phyloP scores from a whole-genome alignment of 1,140 invertebrate genomes.

The Mycetomoellerius zeteki region DNA sequence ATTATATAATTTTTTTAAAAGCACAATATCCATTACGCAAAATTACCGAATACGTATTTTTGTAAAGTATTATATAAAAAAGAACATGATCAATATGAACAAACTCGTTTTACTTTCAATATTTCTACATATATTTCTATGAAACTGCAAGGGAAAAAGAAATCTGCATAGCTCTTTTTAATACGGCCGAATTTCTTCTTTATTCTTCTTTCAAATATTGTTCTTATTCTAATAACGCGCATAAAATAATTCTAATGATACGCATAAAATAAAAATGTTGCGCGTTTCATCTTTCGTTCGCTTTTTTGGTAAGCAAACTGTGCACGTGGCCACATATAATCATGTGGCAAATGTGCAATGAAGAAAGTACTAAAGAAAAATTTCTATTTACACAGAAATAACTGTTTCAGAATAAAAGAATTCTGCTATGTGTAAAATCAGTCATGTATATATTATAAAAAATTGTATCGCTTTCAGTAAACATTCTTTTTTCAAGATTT shows the following conservation, averaged over 20 bases:
- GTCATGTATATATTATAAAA: neutral
- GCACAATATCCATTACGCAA: neutral
- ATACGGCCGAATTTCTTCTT: neutral
- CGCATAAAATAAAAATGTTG: conserved; percentile 1
- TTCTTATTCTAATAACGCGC: conserved; percentile 9
- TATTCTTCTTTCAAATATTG: neutral
- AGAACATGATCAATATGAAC: neutral
- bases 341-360: neutral
- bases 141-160: neutral
- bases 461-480: neutral
- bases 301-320: neutral
- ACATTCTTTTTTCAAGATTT: neutral
- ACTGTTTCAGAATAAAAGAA: neutral
- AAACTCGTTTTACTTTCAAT: conserved; percentile 1
- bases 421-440: neutral
- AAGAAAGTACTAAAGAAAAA: neutral
- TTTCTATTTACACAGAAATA: neutral
- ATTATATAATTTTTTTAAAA: neutral
- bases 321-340: neutral
- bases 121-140: neutral
- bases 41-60: neutral
- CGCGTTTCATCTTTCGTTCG: conserved; percentile 4
- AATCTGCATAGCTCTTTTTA: neutral
- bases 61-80: neutral
- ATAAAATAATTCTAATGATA: neutral